phyloP scores from a whole-genome alignment of 2,797 vertebrate genomes.

The Gephyroberyx darwinii region DNA sequence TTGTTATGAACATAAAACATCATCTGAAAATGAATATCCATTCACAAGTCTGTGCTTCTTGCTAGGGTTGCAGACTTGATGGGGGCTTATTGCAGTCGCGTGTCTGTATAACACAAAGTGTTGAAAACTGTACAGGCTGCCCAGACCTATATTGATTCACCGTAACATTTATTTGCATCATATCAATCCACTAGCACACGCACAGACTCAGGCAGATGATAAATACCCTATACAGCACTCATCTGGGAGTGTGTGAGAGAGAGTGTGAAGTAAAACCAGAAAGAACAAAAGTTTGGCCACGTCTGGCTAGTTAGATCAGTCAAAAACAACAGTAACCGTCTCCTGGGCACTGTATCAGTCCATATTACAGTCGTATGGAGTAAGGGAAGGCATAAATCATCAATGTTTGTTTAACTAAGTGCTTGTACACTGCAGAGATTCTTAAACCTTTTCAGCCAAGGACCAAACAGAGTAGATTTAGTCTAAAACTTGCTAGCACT shows the following conservation, averaged over 20 bases:
- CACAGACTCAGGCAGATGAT: not conserved
- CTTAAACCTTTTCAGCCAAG: constrained; percentile 18
- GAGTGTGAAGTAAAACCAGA: not conserved
- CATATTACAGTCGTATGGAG: constrained; percentile 37
- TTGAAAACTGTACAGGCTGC: not conserved
- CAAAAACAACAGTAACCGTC: constrained; percentile 19
- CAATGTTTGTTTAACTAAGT: not conserved
- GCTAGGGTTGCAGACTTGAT: not conserved
- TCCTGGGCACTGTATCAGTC: constrained; percentile 44
- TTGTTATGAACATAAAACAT: constrained; percentile 28
- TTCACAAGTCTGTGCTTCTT: constrained; percentile 3
- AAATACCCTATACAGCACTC: constrained; percentile 11
- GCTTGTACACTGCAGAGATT: constrained; percentile 1
- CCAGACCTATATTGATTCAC: constrained; percentile 10
- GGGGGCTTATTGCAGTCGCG: constrained; percentile 15
- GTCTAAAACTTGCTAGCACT: constrained; percentile 23
- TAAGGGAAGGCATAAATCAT: constrained; percentile 47
- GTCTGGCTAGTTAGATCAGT: constrained; percentile 23
- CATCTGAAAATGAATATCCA: constrained; percentile 20
- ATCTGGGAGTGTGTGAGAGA: constrained; percentile 13
- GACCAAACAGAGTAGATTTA: constrained; percentile 4
- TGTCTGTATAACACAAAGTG: constrained; percentile 6
- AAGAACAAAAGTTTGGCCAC: constrained; percentile 23
- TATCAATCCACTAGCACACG: constrained; percentile 20
- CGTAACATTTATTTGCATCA: constrained; percentile 9